Evolutionary conservation across 2,113 vertebrate genomes (phyloP).

Genomic region (Sminthopsis crassicaudata): DNA sequence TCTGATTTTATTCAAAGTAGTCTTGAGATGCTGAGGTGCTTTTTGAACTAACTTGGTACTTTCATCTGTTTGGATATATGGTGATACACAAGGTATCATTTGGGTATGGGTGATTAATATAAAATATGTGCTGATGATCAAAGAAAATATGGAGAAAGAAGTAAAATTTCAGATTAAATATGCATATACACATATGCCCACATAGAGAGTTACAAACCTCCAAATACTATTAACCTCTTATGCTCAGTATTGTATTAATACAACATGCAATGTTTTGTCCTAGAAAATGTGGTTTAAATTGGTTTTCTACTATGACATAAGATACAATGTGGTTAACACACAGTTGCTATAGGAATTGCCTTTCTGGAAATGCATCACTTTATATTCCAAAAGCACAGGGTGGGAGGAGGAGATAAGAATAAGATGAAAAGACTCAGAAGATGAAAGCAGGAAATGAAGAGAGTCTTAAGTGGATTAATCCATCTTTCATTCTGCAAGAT

Average conservation of each 20-base stretch:
- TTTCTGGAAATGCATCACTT: constrained; percentile 44
- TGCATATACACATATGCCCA: not conserved
- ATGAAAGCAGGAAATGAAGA: constrained; percentile 48
- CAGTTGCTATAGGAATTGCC: constrained; percentile 26
- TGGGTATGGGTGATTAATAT: not conserved
- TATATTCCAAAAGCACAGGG: constrained; percentile 25
- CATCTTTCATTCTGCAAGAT: constrained; percentile 32
- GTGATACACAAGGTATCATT: not conserved
- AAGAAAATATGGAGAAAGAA: not conserved
- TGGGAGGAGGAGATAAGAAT: constrained; percentile 53
- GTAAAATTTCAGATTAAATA: not conserved
- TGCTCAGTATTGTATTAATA: not conserved
- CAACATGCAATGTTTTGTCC: not conserved
- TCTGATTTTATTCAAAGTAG: not conserved
- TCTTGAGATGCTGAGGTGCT: too few species aligned
- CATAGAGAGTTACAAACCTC: not conserved
- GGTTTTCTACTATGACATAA: not conserved
- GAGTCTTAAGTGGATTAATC: constrained; percentile 54
- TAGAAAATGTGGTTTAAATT: constrained; percentile 27
- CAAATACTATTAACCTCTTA: not conserved
- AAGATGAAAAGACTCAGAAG: constrained; percentile 53
- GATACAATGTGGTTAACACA: constrained; percentile 18
- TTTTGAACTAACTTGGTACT: not conserved
- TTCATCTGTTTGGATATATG: not conserved
- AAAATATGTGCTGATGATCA: not conserved